Evolutionary conservation across 2,113 vertebrate species (phyloP).

Genomic region (Zosterops japonicus): DNA sequence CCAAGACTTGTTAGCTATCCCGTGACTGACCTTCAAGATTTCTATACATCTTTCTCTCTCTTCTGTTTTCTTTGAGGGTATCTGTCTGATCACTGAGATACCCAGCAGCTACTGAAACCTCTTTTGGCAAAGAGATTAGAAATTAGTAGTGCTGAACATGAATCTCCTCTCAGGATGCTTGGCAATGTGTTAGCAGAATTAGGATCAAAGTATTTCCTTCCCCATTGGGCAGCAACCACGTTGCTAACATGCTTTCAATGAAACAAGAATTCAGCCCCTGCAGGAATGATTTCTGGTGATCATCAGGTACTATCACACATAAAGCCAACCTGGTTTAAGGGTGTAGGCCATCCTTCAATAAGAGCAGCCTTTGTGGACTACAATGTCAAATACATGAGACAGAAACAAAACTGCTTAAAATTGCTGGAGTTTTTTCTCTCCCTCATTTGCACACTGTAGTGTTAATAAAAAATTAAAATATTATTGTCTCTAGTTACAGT

Average conservation of each 20-base stretch:
- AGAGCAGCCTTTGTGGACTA: background rate
- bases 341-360: background rate
- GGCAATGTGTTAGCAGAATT: background rate
- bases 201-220: background rate
- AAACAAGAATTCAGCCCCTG: background rate
- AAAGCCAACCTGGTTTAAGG: background rate
- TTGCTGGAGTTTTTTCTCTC: background rate
- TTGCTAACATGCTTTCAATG: background rate
- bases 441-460: background rate
- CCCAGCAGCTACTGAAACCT: background rate
- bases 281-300: background rate
- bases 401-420: background rate
- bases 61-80: background rate
- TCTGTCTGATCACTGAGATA: background rate
- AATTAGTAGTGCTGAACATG: background rate
- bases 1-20: background rate
- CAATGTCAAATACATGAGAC: background rate
- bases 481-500: background rate
- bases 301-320: background rate
- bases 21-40: background rate
- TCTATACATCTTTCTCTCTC: background rate
- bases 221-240: background rate
- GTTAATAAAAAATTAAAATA: background rate
- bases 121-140: background rate
- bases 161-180: background rate